Conservation (phyloP, 2,888 invertebrate species). For the Parnassius mnemosyne region DNA sequence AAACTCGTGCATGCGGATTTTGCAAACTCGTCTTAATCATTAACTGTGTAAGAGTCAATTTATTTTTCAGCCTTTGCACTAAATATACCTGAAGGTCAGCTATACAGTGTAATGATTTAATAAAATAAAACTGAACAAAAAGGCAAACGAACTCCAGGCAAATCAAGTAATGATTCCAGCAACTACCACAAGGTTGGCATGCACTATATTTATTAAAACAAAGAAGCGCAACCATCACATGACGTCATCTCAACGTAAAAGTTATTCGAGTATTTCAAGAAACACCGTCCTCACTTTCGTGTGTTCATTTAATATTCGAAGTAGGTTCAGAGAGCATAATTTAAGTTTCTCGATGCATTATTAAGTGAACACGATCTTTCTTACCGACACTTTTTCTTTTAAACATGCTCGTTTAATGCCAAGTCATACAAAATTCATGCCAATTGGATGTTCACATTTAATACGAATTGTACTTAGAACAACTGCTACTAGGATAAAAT, state of each 20-base stretch:
- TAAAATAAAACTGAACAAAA: too few species aligned
- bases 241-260: slow-evolving; percentile 25
- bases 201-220: background rate
- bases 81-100: too few species aligned
- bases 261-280: slow-evolving; percentile 24
- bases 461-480: slow-evolving; percentile 2
- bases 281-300: slow-evolving; percentile 32
- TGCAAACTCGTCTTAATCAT: too few species aligned
- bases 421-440: slow-evolving; percentile 28
- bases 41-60: too few species aligned
- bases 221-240: slow-evolving; percentile 13
- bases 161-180: slow-evolving; percentile 5
- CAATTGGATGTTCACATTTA: slow-evolving; percentile 15
- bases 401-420: slow-evolving; percentile 19
- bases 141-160: background rate
- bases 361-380: slow-evolving; percentile 15
- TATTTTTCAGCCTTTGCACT: too few species aligned
- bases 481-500: background rate
- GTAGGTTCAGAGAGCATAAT: slow-evolving; percentile 25
- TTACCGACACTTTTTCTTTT: slow-evolving; percentile 23
- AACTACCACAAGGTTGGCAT: slow-evolving; percentile 14
- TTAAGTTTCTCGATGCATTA: slow-evolving; percentile 27
- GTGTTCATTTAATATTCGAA: slow-evolving; percentile 34
- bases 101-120: too few species aligned
- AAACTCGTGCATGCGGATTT: too few species aligned